Conservation (phyloP, 1,140 invertebrate species). For the Drosophila nannoptera region DNA sequence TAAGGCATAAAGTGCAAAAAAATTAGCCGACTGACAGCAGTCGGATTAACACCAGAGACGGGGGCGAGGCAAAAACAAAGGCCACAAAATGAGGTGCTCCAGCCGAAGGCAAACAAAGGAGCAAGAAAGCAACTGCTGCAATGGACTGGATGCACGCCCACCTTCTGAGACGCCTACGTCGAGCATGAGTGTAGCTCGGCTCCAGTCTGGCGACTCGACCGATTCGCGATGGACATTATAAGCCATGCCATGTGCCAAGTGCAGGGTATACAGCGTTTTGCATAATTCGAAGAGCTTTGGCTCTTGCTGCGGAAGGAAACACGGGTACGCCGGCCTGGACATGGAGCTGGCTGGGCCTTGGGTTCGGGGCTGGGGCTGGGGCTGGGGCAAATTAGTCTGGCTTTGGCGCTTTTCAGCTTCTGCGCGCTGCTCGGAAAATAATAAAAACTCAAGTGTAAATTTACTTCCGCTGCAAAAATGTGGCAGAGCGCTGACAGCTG, state of each 20-base stretch:
- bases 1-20: constrained; percentile 48
- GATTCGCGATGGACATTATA: neutral
- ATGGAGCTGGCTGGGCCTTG: constrained; percentile 32
- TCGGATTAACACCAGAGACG: constrained; percentile 1
- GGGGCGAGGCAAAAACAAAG: constrained; percentile 43
- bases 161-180: neutral
- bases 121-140: constrained; percentile 31
- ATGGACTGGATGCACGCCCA: constrained; percentile 4
- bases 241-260: neutral
- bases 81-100: constrained; percentile 52
- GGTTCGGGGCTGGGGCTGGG: constrained; percentile 7
- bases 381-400: constrained; percentile 71
- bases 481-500: constrained; percentile 58
- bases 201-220: neutral
- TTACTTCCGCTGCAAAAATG: constrained; percentile 70
- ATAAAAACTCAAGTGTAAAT: constrained; percentile 74
- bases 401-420: no score
- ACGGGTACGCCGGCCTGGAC: constrained; percentile 14
- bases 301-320: constrained; percentile 7
- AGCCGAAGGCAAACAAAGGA: constrained; percentile 55
- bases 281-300: neutral
- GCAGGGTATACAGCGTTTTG: neutral
- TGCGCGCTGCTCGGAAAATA: constrained; percentile 65
- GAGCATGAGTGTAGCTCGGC: neutral
- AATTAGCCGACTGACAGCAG: constrained; percentile 33